These are phyloP conservation scores for Leptoclinus maculatus DNA, from an alignment of 2,797 vertebrate genomes.

Conservation along the genomic window DNA sequence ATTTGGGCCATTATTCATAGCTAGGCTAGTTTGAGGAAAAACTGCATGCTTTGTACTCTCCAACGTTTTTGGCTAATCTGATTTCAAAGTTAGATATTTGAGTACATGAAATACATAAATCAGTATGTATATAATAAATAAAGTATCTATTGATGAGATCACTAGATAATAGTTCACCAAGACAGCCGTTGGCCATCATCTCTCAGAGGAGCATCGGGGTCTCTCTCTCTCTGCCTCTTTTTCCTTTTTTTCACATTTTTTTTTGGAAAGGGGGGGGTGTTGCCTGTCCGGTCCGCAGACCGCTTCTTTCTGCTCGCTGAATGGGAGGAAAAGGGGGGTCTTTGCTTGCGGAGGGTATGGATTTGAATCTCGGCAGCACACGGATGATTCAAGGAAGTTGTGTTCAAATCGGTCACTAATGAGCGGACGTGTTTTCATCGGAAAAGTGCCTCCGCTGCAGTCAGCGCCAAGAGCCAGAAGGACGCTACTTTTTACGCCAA, in stretches of 20 bases:
- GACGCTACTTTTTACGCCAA: slow-evolving; percentile 62
- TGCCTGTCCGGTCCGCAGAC: slow-evolving; percentile 30
- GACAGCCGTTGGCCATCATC: neutral
- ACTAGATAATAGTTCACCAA: neutral
- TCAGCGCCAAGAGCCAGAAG: slow-evolving; percentile 43
- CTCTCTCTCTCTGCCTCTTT: slow-evolving; percentile 23
- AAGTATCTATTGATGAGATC: neutral
- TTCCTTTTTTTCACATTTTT: neutral
- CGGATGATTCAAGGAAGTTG: neutral
- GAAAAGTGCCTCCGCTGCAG: slow-evolving; percentile 70
- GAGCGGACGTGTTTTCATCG: slow-evolving; percentile 74
- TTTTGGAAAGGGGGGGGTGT: slow-evolving; percentile 49
- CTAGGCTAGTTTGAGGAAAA: neutral
- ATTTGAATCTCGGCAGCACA: neutral
- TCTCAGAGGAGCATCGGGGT: slow-evolving; percentile 24
- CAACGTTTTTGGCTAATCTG: neutral
- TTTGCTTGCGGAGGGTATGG: slow-evolving; percentile 34
- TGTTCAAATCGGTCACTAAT: slow-evolving; percentile 44
- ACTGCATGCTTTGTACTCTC: neutral
- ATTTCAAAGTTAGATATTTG: neutral
- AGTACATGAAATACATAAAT: neutral
- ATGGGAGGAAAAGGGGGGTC: slow-evolving; percentile 19
- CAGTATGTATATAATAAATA: no score
- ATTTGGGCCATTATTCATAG: neutral
- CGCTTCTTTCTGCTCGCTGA: slow-evolving; percentile 34